Evolutionary conservation across 2,113 vertebrate genomes (phyloP).

Genomic region (Herpetotheres cachinnans): DNA sequence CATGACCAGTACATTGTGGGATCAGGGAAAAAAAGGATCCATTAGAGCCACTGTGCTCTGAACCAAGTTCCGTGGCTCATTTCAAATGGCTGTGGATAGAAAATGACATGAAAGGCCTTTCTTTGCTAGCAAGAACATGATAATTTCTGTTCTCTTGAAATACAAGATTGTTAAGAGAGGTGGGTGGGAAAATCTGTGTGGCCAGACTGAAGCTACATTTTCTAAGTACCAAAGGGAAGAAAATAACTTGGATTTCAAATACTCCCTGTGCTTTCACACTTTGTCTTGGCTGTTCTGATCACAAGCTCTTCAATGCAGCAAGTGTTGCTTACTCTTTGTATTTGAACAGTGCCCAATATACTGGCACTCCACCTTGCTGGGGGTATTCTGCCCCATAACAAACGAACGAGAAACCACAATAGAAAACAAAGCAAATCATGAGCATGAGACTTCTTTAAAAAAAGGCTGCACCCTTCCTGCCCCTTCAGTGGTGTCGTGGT

Average conservation of each 20-base stretch:
- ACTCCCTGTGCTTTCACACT: neutral
- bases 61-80: neutral
- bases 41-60: neutral
- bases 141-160: constrained; percentile 14
- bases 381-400: neutral
- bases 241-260: constrained; percentile 20
- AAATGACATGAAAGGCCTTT: neutral
- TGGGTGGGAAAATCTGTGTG: constrained; percentile 39
- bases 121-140: neutral
- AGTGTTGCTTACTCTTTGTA: neutral
- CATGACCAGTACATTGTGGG: neutral
- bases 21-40: neutral
- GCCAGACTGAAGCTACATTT: constrained; percentile 21
- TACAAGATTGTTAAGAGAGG: neutral
- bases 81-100: neutral
- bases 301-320: neutral
- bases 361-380: neutral
- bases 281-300: neutral
- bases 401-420: neutral
- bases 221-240: constrained; percentile 13
- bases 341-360: neutral
- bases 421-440: neutral
- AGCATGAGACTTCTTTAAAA: neutral
- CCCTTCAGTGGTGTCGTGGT: neutral
- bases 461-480: neutral